Percentiles rank a stretch among this genome's conserved stretches.
phyloP scores from a whole-genome alignment of 2,113 vertebrate genomes.

The Alethe castanea region DNA sequence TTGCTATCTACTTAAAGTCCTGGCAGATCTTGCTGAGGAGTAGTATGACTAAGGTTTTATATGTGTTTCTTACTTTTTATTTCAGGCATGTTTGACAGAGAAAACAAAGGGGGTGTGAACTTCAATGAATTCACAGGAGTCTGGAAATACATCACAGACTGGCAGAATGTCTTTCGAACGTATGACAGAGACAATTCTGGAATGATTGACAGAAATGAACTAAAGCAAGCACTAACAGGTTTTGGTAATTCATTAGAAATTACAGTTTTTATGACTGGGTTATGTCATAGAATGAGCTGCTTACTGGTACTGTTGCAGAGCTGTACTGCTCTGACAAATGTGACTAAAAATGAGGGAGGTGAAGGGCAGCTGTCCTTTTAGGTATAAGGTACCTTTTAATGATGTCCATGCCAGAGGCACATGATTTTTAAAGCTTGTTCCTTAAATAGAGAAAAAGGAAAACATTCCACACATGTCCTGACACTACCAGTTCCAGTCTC shows the following conservation, averaged over 20 bases:
- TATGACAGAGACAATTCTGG: slow-evolving; percentile 98
- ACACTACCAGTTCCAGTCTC: not conserved
- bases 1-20: not conserved
- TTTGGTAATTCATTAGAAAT: slow-evolving; percentile 86
- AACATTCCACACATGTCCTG: not conserved
- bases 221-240: slow-evolving; percentile 95
- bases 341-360: not conserved
- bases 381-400: not conserved
- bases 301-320: not conserved
- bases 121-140: slow-evolving; percentile 96
- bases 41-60: not conserved
- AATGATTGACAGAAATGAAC: slow-evolving; percentile 96
- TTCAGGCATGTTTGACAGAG: slow-evolving; percentile 97
- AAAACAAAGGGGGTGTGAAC: slow-evolving; percentile 96
- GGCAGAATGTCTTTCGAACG: slow-evolving; percentile 97
- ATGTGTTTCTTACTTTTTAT: not conserved
- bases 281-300: not conserved
- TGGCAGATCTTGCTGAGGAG: not conserved
- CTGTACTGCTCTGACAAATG: not conserved
- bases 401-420: not conserved
- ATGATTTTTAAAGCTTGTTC: not conserved
- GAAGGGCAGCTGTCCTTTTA: not conserved
- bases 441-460: not conserved
- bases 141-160: slow-evolving; percentile 98
- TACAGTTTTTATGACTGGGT: not conserved